Evolutionary conservation across 2,888 invertebrate genomes (phyloP), one percentile per base, ranked within the genome.

Genomic region (Parochlus steinenii): DNA sequence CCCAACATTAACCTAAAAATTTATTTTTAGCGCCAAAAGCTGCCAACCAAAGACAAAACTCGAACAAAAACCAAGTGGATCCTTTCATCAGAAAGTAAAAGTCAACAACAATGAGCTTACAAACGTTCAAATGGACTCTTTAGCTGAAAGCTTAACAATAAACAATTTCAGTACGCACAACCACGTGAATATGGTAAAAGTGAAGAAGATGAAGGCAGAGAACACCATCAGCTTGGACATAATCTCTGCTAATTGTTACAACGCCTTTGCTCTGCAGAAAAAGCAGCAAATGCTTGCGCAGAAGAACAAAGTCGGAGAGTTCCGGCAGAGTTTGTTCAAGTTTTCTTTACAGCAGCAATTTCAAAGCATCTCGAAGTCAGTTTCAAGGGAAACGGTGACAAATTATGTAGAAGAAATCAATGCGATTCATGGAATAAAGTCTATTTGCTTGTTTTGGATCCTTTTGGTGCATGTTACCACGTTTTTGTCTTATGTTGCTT

Each of bases 401-500:
- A 14, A 16, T 8, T 63, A 66, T 6, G 61, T 58, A 37, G 65
- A 65, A 40, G 65, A 69, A 31, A 44, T 69, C 36, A 56, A 64
- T 3, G 51, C 65, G 7, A 63, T 75, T 28, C 74, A 75, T 45
- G 66, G 69, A 1, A 48, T 76, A 40, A 69, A 70, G 48, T 65
- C 74, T 11, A 47, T 71, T 4, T 69, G 72, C 28, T 69, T 77
- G 41, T 57, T 73, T 29, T 73, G 75, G 69, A 64, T 77, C 6
- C 70, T 77, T 41, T 62, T 69, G 38, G 61, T 70, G 5, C 71
- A 74, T 45, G 65, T 71, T 2, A 62, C 68, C 26, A 65, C 74
- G 20, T 61, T 74, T 11, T 66, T 71, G 14, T 71, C 69, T 48
- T 73, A 74, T 53, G 65, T 74, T 50, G 67, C 74, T 52, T 67